Base-by-base conservation (phyloP, 2,888 invertebrate genomes). In the Caenorhabditis macrosperma region DNA sequence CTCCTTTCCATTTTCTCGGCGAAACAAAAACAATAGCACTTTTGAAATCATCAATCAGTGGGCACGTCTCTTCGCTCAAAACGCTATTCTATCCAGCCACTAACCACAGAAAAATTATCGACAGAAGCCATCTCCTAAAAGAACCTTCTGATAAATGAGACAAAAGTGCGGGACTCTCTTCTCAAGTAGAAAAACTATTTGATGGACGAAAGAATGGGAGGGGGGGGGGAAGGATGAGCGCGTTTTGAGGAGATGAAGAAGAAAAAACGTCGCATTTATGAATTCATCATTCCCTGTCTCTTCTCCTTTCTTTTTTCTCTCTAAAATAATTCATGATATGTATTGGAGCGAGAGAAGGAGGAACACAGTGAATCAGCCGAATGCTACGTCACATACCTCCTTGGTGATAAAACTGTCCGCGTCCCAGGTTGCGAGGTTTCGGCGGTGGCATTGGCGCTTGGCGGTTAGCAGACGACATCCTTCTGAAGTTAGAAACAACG, bases 381-480 rank as follows among this genome's bases (percentile, higher is more conserved):
- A 33, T 10, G 15, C 3, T 20, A 35, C 22, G n/a, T 61, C 30
- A 71, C 72, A 38, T 72, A 72, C 72, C 72, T 72, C 78, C 78
- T 61, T 66, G 66, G 20, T 72, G 71, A 55, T 78, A 78, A 38
- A 78, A 72, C 26, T 78, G 71, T 1, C 67, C 67, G 22, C 78
- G 67, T 50, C 61, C 64, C 33, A 79, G 41, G 28, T 57, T 79
- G 20, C 74, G 63, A 26, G 79, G 79, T 33, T 79, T 79, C 20
- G 79, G 79, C 44, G 79, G 79, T 24, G 79, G 79, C 74, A 79
- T 74, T 28, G 79, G 79, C 38, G 79, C 79, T 44, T 69, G 68
- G 24, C 79, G 79, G 35, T 69, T 74, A 10, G 68, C 66, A 61
- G 79, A 79, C 7, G 72, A 76, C 76, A 76, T 76, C 6, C 46